Evolutionary conservation across 2,888 invertebrate genomes (phyloP), one percentile per base, ranked within the genome.

Genomic region (Pimpla rufipes): DNA sequence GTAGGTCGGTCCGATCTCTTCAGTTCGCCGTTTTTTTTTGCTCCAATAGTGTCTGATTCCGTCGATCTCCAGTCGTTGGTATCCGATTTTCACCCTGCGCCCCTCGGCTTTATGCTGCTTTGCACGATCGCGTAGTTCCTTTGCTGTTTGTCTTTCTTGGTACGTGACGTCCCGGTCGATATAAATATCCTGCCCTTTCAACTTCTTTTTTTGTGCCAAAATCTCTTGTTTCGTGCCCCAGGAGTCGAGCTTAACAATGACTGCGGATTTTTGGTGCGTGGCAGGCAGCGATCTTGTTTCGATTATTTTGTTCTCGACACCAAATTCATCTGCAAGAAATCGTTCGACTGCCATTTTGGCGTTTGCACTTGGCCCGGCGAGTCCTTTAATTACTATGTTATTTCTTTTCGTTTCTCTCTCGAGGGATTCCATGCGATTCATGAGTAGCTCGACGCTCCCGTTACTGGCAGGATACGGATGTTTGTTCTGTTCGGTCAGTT

Each of bases 321-420:
- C n/a, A n/a, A n/a, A n/a, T n/a, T n/a, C n/a, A n/a, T n/a, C n/a
- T 21, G 37, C 16, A 35, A 76, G 45, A 37, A 76, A 76, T 1
- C 23, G 29, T 23, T 66, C 76, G 6, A 66, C 66, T 37, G 21
- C 67, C 2, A 11, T 35, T 67, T 67, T 76, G n/a, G 40, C 10
- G 37, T 16, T 45, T 1, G 16, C 18, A 21, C 5, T 66, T 13
- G 21, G 40, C 11, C 13, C 0, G n/a, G 35, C 0, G 5, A 66
- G 6, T 23, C 66, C 66, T 45, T 18, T 66, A 2, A 66, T 42
- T 8, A 66, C 4, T 13, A 66, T 42, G 4, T 40, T 62, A 37
- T 66, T 66, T 21, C 8, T 66, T 45, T 42, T 66, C 11, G 66
- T 11, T 1, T 66, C 45, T 18, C 23, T 66, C 7, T 66, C 66